Conservation (phyloP, 2,888 invertebrate genomes). For the Danaus chrysippus region DNA sequence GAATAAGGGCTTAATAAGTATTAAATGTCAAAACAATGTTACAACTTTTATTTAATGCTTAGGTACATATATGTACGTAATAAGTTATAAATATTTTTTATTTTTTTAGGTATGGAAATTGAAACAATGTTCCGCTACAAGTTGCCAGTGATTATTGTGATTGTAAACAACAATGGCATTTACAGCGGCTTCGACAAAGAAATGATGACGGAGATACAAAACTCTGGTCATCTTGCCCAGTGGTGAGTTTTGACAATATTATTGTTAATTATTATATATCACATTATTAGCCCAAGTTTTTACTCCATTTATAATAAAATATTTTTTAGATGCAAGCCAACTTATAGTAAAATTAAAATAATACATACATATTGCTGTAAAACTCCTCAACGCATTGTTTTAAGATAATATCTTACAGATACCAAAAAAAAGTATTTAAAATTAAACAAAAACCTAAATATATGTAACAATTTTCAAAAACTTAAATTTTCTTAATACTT, state of each 20-base stretch:
- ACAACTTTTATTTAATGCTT: no score
- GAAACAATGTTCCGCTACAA: conserved; percentile 98
- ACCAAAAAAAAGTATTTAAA: no score
- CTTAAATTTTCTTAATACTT: no score
- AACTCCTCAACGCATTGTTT: background rate
- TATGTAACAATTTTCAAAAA: no score
- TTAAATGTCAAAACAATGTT: no score
- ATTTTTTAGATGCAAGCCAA: no score
- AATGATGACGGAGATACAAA: conserved; percentile 84
- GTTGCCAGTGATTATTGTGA: conserved; percentile 92
- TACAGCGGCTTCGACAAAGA: conserved; percentile 91
- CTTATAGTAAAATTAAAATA: background rate
- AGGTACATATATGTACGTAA: no score
- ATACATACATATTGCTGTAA: background rate
- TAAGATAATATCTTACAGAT: no score
- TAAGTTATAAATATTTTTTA: no score
- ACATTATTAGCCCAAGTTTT: background rate
- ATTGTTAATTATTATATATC: conserved; percentile 5
- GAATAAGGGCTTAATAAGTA: no score
- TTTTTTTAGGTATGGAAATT: conserved; percentile 90
- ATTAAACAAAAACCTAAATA: no score
- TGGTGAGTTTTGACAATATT: conserved; percentile 77
- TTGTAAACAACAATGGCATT: conserved; percentile 98
- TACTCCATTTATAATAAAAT: no score
- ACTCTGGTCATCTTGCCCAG: conserved; percentile 84